Base-by-base conservation (phyloP, 2,113 vertebrate genomes). In the Hydrolagus affinis region DNA sequence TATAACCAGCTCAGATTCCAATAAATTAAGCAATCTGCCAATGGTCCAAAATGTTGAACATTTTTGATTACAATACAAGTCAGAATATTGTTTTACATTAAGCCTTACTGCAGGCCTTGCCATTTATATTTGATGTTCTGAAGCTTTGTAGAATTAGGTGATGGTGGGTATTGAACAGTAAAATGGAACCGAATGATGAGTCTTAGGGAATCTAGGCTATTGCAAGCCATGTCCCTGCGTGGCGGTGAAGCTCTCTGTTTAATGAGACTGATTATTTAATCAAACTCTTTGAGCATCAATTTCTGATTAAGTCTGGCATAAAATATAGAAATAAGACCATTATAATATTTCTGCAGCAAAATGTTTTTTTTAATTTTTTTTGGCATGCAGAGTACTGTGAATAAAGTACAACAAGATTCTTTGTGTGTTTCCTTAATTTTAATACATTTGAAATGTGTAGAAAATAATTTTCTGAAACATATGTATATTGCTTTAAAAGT, bases 241-340 rank as follows among this genome's bases (percentile, higher is more conserved):
- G 78, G 78, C 78, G 66, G 66, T 9, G 66, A 83, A 83, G 78
- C 28, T 25, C 78, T 83, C 8, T 11, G 66, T 83, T 64, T 60
- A 64, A 64, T 62, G 12, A 30, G 66, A 19, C 6, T 32, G 60
- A 66, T 32, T 10, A 4, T 17, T 9, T 11, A 66, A 30, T 66
- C 60, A 19, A 83, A 32, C 78, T 28, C 15, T 32, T 32, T 11
- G 12, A n/a, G 14, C 66, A 25, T 44, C 44, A 3, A 44, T 44
- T 44, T 44, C 44, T 44, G 6, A 44, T 44, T 44, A 1, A 44
- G 44, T 44, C 44, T 44, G 44, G 44, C 44, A 44, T 44, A 44
- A n/a, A 44, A 44, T 44, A 44, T 44, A 44, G 44, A 44, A 44
- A 44, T 44, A 44, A 44, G 44, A 44, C 44, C 44, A 44, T 6